Base-by-base conservation (phyloP, 2,888 invertebrate genomes). In the Leptinotarsa tumamoca region DNA sequence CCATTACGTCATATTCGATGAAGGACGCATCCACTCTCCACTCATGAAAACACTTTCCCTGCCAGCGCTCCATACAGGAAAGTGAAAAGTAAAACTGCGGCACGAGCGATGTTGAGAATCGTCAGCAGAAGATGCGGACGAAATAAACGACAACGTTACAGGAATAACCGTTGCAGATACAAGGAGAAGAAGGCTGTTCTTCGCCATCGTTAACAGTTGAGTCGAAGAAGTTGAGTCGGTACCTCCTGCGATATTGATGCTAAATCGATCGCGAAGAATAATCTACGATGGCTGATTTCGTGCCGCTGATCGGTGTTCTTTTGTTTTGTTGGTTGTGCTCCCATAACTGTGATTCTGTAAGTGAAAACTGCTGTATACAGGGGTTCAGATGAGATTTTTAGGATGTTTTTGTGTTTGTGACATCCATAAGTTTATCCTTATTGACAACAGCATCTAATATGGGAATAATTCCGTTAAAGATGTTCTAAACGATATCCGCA, bases 261-360 rank as follows among this genome's bases (percentile, higher is more conserved):
- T 71, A 68, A 66, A 23, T 54, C 67, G 51, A 73, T 51, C 76
- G 73, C 50, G 70, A 68, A 69, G 56, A 56, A 43, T 56, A 4
- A 61, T 51, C 58, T 56, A 49, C 56, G 70, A 70, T 70, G 70
- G 70, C 70, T 58, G 70, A 70, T 58, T 70, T 58, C 17, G 58
- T 56, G 61, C 58, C 68, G 68, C 14, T 56, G 33, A 69, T 74
- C 27, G 50, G 73, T 71, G 76, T 77, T 21, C 66, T 77, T 50
- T 68, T 76, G 72, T 77, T 77, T 71, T 80, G 71, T 66, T 78
- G 72, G 75, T 27, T 80, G 51, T 72, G 68, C 68, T 74, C 77
- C 66, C 52, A 71, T 43, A 77, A 80, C 78, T 77, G 76, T 78
- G 81, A 78, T 77, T 78, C 73, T 77, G 82, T 82, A 82, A 82